Base-by-base conservation (phyloP, 2,888 invertebrate genomes). In the Mesorhabditis sp. region DNA sequence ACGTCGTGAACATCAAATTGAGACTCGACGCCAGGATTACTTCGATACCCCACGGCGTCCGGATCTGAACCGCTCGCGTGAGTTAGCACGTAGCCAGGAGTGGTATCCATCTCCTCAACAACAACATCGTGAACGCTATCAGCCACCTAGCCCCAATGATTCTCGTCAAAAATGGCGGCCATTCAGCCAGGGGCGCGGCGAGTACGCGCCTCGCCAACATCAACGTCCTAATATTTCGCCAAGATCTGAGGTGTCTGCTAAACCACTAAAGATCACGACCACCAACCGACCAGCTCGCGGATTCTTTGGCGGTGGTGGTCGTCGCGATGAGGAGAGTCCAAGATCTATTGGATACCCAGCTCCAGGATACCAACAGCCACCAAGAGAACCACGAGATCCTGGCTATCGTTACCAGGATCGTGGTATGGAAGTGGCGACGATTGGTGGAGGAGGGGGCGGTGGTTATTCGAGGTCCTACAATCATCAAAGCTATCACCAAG, bases 31-130 rank as follows among this genome's bases (percentile, higher is more conserved):
- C 2, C 28, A 45, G 58, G 15, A 63, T 4, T 45, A 67, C 42
- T 70, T n/a, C 41, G 15, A 62, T 6, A n/a, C 58, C 10, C 7
- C n/a, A n/a, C 7, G n/a, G 58, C 66, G 42, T 63, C 67, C 13
- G 4, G 70, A 63, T 43, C 45, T 1, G 10, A 58, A 7, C 41
- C 28, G n/a, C 1, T 7, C 10, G 43, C 42, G 67, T 2, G 67
- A 15, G 4, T 45, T 70, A 3, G 70, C 67, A 3, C 43, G 70
- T 4, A 67, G 67, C 43, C 70, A 70, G 65, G 70, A 70, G 45
- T 70, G 70, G 70, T 67, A 70, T 45, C 70, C 70, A 28, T 7
- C n/a, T 5, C 15, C 50, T 43, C 5, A 10, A 10, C 42, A 43
- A 10, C 5, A 43, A 42, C 5, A 10, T 13, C 61, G 65, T 62